Conservation (phyloP, 2,113 vertebrate genomes). For the Diphyllodes magnificus region DNA sequence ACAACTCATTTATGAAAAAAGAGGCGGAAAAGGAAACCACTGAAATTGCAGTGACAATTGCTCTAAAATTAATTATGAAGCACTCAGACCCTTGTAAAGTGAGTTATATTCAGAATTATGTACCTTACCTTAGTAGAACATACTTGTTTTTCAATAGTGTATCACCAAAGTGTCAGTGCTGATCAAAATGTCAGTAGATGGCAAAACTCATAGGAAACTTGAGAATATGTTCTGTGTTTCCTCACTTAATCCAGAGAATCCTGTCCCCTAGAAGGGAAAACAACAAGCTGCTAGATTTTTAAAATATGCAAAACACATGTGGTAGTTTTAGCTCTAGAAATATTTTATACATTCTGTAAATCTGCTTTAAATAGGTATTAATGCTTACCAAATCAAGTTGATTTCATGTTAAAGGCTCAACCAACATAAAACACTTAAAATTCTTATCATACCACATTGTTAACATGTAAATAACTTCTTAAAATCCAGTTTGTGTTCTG, state of each 20-base stretch:
- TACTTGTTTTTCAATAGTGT: not conserved
- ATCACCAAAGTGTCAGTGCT: not conserved
- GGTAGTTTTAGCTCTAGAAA: not conserved
- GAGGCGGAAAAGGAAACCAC: not conserved
- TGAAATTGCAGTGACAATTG: not conserved
- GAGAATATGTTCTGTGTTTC: not conserved
- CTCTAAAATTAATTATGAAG: not conserved
- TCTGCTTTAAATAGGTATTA: not conserved
- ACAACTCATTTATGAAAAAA: not conserved
- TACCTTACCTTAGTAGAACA: not conserved
- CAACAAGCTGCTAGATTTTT: not conserved
- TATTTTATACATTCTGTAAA: not conserved
- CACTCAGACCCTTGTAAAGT: not conserved
- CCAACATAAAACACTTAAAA: not conserved
- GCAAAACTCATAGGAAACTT: accelerated
- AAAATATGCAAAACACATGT: not conserved
- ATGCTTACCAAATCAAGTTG: not conserved
- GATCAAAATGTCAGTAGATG: not conserved
- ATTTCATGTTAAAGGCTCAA: not conserved
- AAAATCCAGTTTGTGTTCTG: not conserved
- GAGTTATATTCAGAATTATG: not conserved
- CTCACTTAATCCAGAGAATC: not conserved
- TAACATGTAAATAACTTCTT: not conserved
- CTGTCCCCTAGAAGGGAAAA: not conserved
- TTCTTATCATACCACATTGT: not conserved